These are phyloP conservation scores for Sebastes minor DNA, from an alignment of 2,797 vertebrate species.

Conservation along the genomic window DNA sequence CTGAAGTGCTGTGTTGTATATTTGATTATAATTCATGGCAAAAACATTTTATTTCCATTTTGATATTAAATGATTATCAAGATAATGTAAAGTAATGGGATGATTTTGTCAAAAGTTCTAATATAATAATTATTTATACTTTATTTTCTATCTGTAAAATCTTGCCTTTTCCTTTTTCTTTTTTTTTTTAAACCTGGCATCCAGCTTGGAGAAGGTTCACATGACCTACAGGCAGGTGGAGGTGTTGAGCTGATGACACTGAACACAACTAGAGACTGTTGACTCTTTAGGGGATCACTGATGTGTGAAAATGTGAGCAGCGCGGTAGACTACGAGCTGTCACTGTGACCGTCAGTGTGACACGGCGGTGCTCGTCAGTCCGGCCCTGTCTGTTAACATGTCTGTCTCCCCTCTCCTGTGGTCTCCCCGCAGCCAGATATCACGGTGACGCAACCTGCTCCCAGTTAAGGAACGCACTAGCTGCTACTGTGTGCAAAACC, in stretches of 20 bases:
- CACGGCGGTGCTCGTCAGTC: background rate
- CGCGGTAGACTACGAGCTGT: background rate
- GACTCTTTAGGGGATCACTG: background rate
- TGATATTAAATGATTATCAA: background rate
- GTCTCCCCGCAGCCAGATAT: slow-evolving; percentile 52
- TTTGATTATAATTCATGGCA: background rate
- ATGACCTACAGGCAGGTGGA: slow-evolving; percentile 59
- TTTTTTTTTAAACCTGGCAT: background rate
- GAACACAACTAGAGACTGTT: background rate
- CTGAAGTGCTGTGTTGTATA: background rate
- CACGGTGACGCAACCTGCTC: slow-evolving; percentile 62
- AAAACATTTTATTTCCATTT: background rate
- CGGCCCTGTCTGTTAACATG: slow-evolving; percentile 42
- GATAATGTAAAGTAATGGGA: background rate
- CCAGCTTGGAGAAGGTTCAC: background rate
- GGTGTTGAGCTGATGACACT: slow-evolving; percentile 44
- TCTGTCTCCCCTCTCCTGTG: slow-evolving; percentile 48
- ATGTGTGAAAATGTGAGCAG: background rate
- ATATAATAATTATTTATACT: background rate
- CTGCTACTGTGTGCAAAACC: slow-evolving; percentile 60
- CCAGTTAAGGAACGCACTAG: slow-evolving; percentile 65
- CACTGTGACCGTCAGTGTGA: background rate
- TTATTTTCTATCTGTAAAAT: background rate
- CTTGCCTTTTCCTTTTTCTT: background rate
- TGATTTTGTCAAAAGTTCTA: background rate